Percentiles rank a stretch among this genome's conserved stretches.
These are phyloP conservation scores for Drosophila setosimentum DNA, from an alignment of 2,888 invertebrate genomes.

Conservation along the genomic window DNA sequence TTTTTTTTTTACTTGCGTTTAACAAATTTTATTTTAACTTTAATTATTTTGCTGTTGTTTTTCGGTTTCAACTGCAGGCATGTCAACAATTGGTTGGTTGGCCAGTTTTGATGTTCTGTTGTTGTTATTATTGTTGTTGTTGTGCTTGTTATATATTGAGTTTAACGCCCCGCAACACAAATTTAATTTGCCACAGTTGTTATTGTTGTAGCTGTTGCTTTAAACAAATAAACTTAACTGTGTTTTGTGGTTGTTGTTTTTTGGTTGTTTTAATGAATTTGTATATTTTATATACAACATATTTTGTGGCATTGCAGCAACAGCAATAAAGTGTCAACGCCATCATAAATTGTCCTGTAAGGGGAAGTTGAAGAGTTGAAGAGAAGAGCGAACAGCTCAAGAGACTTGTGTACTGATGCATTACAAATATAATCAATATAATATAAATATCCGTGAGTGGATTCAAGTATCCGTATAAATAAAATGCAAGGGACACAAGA, in stretches of 20 bases:
- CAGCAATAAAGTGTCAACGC: slow-evolving; percentile 33
- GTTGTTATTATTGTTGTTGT: slow-evolving; percentile 8
- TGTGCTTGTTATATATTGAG: slow-evolving; percentile 32
- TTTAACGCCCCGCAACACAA: slow-evolving; percentile 40
- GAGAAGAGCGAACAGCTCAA: background rate
- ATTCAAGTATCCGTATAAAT: background rate
- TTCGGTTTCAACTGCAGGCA: slow-evolving; percentile 20
- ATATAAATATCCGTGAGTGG: background rate
- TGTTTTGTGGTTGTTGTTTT: slow-evolving; percentile 39
- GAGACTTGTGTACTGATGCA: background rate
- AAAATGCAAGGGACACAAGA: too few species aligned
- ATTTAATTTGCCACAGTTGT: slow-evolving; percentile 50
- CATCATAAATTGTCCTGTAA: slow-evolving; percentile 10
- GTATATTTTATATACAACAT: slow-evolving; percentile 63
- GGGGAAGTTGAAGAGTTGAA: background rate
- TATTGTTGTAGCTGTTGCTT: slow-evolving; percentile 28
- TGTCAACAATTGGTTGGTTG: slow-evolving; percentile 28
- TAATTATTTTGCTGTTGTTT: slow-evolving; percentile 29
- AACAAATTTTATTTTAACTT: slow-evolving; percentile 28
- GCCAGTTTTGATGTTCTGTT: slow-evolving; percentile 2
- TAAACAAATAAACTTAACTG: slow-evolving; percentile 52
- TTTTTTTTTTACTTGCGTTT: background rate
- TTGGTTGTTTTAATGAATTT: slow-evolving; percentile 69
- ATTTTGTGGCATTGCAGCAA: slow-evolving; percentile 51
- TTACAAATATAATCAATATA: background rate